Conservation (phyloP, 2,888 invertebrate genomes). For the Polydesmus complanatus region DNA sequence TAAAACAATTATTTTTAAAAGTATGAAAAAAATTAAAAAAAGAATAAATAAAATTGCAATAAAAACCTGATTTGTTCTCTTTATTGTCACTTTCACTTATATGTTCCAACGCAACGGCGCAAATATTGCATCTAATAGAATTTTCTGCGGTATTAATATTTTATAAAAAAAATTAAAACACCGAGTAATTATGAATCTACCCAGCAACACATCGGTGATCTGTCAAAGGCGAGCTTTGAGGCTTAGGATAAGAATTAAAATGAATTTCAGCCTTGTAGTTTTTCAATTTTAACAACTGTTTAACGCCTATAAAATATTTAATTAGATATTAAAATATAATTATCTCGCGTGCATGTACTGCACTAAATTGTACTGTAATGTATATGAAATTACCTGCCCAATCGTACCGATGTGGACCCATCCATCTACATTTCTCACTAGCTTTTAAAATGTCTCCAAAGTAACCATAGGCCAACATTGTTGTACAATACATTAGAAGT, state of each 20-base stretch:
- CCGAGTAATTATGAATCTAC: slow-evolving; percentile 23
- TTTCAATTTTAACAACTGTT: slow-evolving; percentile 29
- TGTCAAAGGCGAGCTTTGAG: slow-evolving; percentile 27
- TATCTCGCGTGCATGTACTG: too few relatives aligned
- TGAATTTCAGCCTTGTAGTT: slow-evolving; percentile 32
- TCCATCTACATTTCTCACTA: slow-evolving; percentile 67
- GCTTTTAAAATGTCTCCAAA: slow-evolving; percentile 66
- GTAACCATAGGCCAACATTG: slow-evolving; percentile 69
- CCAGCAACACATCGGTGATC: slow-evolving; percentile 28
- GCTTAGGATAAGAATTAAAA: slow-evolving; percentile 26
- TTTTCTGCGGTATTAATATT: neutral
- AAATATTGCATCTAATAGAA: slow-evolving; percentile 19
- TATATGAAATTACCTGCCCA: slow-evolving; percentile 46
- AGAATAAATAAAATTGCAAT: too few relatives aligned
- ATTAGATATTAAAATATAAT: too few relatives aligned
- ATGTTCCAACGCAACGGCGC: slow-evolving; percentile 14
- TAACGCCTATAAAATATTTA: slow-evolving; percentile 26
- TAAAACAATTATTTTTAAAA: slow-evolving; percentile 5
- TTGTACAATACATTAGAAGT: slow-evolving; percentile 53
- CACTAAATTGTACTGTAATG: neutral
- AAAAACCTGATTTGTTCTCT: neutral
- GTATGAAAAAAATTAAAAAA: too few relatives aligned
- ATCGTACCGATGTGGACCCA: slow-evolving; percentile 71
- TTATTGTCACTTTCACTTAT: slow-evolving; percentile 3
- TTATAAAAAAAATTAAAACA: neutral